Evolutionary conservation across 2,797 vertebrate species (phyloP).

Genomic region (Arremon aurantiirostris): DNA sequence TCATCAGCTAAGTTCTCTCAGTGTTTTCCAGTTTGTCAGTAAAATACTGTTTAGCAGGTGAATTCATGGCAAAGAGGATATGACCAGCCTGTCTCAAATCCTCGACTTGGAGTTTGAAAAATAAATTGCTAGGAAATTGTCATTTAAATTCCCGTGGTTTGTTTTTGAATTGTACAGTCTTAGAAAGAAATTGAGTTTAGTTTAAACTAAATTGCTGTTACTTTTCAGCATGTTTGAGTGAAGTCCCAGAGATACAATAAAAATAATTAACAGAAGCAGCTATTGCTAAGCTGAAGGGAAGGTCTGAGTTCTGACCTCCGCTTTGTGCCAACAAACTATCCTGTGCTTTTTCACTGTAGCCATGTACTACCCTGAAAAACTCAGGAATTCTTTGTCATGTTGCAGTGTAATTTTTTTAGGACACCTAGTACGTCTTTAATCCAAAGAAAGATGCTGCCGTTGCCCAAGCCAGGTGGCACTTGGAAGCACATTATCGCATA

Average conservation of each 20-base stretch:
- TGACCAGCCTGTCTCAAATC: background rate
- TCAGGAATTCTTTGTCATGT: background rate
- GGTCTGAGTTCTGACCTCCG: background rate
- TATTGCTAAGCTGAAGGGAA: background rate
- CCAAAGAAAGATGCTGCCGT: background rate
- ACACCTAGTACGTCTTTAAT: background rate
- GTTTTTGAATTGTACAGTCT: background rate
- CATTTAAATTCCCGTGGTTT: conserved; percentile 14
- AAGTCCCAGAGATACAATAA: background rate
- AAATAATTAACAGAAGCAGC: background rate
- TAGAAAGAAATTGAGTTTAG: conserved; percentile 9
- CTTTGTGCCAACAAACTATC: background rate
- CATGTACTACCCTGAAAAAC: background rate
- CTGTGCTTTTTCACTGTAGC: background rate
- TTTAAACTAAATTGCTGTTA: conserved; percentile 22
- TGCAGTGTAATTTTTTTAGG: background rate
- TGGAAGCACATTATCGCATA: background rate
- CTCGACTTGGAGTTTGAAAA: background rate
- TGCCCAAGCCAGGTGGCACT: background rate
- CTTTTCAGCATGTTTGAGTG: background rate
- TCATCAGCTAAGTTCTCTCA: background rate
- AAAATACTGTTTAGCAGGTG: background rate
- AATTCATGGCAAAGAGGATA: background rate
- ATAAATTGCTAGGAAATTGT: conserved; percentile 1
- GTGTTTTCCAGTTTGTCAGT: background rate